These are phyloP conservation scores for Sebastes nivosus DNA, from an alignment of 2,797 vertebrate genomes.

Conservation along the genomic window DNA sequence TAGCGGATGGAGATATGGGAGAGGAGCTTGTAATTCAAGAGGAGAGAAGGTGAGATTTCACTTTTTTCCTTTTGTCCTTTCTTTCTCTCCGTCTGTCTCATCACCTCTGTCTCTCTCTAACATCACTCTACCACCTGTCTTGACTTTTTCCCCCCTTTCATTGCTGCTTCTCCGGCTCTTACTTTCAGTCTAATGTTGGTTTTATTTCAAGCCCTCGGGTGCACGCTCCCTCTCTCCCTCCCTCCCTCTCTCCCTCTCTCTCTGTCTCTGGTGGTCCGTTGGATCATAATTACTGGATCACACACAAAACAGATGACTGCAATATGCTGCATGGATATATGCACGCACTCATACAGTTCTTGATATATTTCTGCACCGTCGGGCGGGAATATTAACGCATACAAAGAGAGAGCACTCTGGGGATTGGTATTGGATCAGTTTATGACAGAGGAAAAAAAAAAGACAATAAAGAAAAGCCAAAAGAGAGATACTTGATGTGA, in stretches of 20 bases:
- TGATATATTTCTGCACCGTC: background rate
- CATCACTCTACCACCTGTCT: background rate
- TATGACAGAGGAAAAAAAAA: background rate
- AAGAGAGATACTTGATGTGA: background rate
- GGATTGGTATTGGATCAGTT: background rate
- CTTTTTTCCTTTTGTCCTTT: background rate
- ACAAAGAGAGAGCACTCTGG: background rate
- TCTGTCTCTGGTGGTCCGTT: background rate
- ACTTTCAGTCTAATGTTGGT: constrained; percentile 11
- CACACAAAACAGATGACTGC: constrained; percentile 30
- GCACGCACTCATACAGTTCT: background rate
- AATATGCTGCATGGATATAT: constrained; percentile 25
- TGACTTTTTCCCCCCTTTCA: background rate
- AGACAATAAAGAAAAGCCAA: background rate
- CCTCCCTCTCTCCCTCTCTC: background rate
- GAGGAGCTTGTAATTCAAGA: background rate
- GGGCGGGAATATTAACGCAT: background rate
- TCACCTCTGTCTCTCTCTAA: background rate
- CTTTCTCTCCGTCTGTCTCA: background rate
- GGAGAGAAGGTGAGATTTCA: background rate
- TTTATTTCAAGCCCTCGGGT: constrained; percentile 9
- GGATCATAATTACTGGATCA: constrained; percentile 27
- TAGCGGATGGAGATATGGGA: background rate
- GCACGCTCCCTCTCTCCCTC: background rate
- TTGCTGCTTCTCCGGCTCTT: background rate